Base-by-base conservation (phyloP, 2,113 vertebrate species). In the Saccopteryx leptura region DNA sequence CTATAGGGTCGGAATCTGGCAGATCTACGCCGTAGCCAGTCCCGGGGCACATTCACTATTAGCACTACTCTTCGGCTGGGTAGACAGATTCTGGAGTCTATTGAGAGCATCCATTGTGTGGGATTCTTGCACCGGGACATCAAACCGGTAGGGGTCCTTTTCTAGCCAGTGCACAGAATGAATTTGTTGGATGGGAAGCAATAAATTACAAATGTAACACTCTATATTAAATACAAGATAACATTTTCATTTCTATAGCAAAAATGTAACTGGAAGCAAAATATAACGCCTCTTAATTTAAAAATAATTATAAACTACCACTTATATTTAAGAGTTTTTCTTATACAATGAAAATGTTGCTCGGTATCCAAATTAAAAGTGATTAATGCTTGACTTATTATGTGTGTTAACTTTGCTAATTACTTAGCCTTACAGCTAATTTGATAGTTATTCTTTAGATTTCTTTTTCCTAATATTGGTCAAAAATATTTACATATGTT, bases 31-130 rank as follows among this genome's bases (percentile, higher is more conserved):
- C 99, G 99, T 84, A 99, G 99, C 85, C 99, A 99, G 94, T 99
- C 98, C 88, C 98, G 99, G 52, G 99, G 99, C 54, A 99, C 99
- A 0, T 99, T 99, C 98, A 99, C 99, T 89, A 98, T 99, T 95
- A 99, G 99, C 97, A 99, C 99, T 94, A 99, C 99, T 50, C 98
- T 99, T 95, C 98, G 99, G 14, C 99, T 99, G 90, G 99, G 99
- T 10, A 99, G 98, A 58, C 99, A 99, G 98, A 99, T 99, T 96
- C 98, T 99, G 98, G 99, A 99, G 90, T 99, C 99, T 93, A 99
- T 99, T 91, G 99, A 99, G 98, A 99, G 99, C 98, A 99, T 99
- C 97, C 99, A 99, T 98, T 99, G 99, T 18, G 99, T 99, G 54
- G 99, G 99, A 92, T 99, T 99, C 96, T 98, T 99, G 97, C 99